Base-by-base conservation (phyloP, 2,113 vertebrate species). In the Apodemus speciosus region DNA sequence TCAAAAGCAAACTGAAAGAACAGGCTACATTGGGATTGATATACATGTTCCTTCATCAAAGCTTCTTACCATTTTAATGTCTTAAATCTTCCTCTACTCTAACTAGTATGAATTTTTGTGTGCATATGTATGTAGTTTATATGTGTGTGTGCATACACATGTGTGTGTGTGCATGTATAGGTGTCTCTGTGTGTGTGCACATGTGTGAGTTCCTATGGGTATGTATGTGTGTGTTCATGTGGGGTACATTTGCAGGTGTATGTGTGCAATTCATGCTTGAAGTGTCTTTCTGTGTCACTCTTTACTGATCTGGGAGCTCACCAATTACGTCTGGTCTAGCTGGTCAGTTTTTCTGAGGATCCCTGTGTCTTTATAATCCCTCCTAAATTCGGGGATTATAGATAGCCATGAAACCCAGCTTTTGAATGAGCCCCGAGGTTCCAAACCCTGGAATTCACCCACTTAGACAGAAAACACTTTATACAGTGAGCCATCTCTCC, bases 1-100 rank as follows among this genome's bases (percentile, higher is more conserved):
- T 94, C 40, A 91, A 32, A 92, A 38, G 16, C 6, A 88, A 76
- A 90, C n/a, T 40, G 85, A 23, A 62, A 89, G 62, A 76, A 60
- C n/a, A 9, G 23, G 72, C 71, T 60, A 8, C 46, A 20, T 23
- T 66, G 15, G 27, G 18, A 40, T 30, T 30, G 0, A 23, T 40
- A 49, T 89, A 40, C 51, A n/a, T 0, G 35, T 81, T 3, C 53
- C 23, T 51, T 84, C 40, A 49, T 84, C 43, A 32, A 91, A 43
- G 1, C 38, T 87, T 87, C 43, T 9, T 49, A 53, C 86, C 13
- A 88, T 87, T 89, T 68, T 75, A 46, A 69, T 68, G 66, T 49
- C 21, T 86, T 91, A 86, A 89, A 56, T 9, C 14, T 86, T 86
- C 38, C 58, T 88, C 64, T 53, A 71, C 27, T 71, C 14, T 35